phyloP scores from a whole-genome alignment of 2,797 vertebrate species.

The Urocyon cinereoargenteus region DNA sequence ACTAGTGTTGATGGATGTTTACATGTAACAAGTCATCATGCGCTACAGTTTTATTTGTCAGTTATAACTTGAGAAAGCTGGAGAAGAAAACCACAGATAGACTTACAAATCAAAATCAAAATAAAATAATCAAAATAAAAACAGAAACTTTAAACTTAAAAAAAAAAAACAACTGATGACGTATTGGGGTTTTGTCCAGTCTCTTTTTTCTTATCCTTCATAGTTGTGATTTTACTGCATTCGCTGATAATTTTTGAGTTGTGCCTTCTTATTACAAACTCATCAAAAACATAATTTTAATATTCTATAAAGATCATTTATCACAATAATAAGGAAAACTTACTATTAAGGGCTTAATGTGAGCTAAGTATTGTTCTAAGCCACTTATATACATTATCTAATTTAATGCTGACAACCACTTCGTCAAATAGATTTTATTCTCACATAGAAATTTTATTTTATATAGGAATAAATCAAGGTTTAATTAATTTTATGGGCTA shows the following conservation, averaged over 20 bases:
- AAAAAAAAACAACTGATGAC: neutral
- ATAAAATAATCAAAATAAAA: neutral
- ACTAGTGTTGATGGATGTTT: neutral
- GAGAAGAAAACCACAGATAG: neutral
- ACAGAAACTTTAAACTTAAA: neutral
- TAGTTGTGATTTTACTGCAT: neutral
- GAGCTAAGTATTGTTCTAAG: neutral
- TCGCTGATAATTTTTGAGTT: neutral
- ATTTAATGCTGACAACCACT: neutral
- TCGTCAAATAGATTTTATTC: neutral
- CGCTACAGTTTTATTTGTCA: neutral
- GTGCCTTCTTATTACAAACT: neutral
- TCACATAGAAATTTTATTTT: neutral
- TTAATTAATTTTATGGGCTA: neutral
- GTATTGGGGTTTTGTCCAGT: neutral
- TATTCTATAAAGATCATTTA: neutral
- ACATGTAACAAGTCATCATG: neutral
- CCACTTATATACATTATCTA: neutral
- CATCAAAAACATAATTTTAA: slow-evolving; percentile 2
- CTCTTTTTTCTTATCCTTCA: neutral
- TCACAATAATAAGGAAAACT: neutral
- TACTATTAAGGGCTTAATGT: neutral
- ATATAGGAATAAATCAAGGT: neutral
- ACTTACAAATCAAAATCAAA: neutral
- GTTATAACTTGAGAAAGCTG: neutral